phyloP scores from a whole-genome alignment of 1,140 invertebrate genomes.

The Drosophila ironensis region DNA sequence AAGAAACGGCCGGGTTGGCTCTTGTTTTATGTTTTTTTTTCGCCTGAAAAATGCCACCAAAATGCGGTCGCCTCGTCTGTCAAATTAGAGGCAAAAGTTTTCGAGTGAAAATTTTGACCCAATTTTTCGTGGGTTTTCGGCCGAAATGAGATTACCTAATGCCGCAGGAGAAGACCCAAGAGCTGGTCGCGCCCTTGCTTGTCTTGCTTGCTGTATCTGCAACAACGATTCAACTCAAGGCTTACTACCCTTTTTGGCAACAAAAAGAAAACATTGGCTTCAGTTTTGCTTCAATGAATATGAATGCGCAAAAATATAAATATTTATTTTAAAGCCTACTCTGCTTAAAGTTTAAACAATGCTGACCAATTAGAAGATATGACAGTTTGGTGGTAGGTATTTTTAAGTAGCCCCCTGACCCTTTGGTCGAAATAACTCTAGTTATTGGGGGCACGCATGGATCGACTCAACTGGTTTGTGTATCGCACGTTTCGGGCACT shows the following conservation, averaged over 20 bases:
- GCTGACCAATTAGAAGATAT: too few relatives aligned
- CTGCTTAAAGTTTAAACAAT: neutral
- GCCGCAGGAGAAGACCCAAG: slow-evolving; percentile 1
- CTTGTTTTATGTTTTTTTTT: too few relatives aligned
- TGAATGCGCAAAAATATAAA: slow-evolving; percentile 16
- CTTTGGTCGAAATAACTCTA: slow-evolving; percentile 24
- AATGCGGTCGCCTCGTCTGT: slow-evolving; percentile 56
- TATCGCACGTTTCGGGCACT: slow-evolving; percentile 36
- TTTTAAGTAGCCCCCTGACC: neutral
- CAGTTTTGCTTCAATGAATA: neutral
- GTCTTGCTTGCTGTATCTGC: neutral
- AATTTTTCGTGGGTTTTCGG: slow-evolving; percentile 29
- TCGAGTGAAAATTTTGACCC: slow-evolving; percentile 55
- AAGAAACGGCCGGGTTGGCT: too few relatives aligned
- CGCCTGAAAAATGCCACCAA: slow-evolving; percentile 57
- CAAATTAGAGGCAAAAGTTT: slow-evolving; percentile 64
- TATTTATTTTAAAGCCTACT: neutral
- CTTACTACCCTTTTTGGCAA: slow-evolving; percentile 12
- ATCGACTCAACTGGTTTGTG: slow-evolving; percentile 51
- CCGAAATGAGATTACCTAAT: slow-evolving; percentile 36
- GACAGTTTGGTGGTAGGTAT: too few relatives aligned
- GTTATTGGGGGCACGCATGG: slow-evolving; percentile 66
- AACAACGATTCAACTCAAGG: too few relatives aligned
- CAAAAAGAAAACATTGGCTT: too few relatives aligned
- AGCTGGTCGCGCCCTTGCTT: slow-evolving; percentile 6